Evolutionary conservation across 2,888 invertebrate species (phyloP), one percentile per base, ranked within the genome.

Genomic region (Rhingia rostrata): DNA sequence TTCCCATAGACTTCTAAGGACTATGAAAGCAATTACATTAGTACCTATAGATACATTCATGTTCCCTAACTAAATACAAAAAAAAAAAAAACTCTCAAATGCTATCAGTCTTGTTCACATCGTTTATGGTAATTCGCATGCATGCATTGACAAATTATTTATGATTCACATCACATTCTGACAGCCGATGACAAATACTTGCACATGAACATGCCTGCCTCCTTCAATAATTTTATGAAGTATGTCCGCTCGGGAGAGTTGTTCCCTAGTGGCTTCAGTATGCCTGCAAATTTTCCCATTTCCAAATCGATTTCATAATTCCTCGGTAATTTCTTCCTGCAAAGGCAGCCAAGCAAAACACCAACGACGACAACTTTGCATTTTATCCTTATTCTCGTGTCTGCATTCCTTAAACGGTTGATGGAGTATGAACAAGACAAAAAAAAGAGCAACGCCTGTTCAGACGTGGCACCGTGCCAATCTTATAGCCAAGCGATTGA

Each of bases 261-360:
- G n/a, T 14, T 14, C 47, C 66, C 7, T 33, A 22, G 7, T 78
- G 22, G 22, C 1, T 22, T 22, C 22, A 22, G 10, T 69, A 22
- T 73, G 54, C 72, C 56, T 41, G 49, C 56, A 83, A 61, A 64
- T 66, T 45, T 81, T 12, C 32, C 32, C 47, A 67, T 69, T 63
- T 54, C 41, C 64, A 75, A 70, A 80, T 84, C 84, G 84, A 84
- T 84, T 84, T 79, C 67, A 75, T 84, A 84, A 84, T 84, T 84
- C 79, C 54, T 70, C 51, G 22, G 73, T 84, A 84, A 84, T 84
- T 84, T 74, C 80, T 84, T 80, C 84, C 80, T 84, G 74, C 53
- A 69, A 12, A 74, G 49, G 69, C 83, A 74, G 74, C 33, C 73
- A 69, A 63, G 69, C 69, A 58, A 41, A 12, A 53, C 41, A 10